Base-by-base conservation (phyloP, 1,140 invertebrate genomes). In the Colletes latitarsis region DNA sequence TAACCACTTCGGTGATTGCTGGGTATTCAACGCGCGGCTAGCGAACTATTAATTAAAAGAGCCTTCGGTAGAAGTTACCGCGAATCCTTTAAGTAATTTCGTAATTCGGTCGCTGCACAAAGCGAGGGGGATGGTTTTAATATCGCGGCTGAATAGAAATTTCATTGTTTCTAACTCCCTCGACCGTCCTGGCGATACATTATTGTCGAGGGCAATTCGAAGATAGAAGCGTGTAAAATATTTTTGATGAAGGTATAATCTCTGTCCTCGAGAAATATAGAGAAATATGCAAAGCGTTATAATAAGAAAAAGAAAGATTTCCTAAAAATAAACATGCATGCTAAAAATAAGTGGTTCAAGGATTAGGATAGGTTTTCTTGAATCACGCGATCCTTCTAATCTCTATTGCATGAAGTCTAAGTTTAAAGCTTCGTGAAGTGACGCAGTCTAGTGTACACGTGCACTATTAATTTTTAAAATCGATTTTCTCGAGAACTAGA, bases 21-120 rank as follows among this genome's bases (percentile, higher is more conserved):
- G 73, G 66, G 79, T 68, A 81, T 81, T 81, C 73, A 77, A 68
- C 73, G 79, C 66, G 46, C 52, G 63, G 43, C 72, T 19, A 62
- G 46, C 19, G 55, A 70, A 81, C 74, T 77, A 77, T 77, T 81
- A 81, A 81, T 81, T 81, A 81, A 77, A 81, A 67, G 64, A 77
- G 64, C 57, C 52, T 77, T 69, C 66, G 73, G 49, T 63, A 43
- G 57, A 69, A 81, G 73, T 77, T 81, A 46, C 15, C 72, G 46
- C 39, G 52, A 43, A 81, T 69, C 73, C 55, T 81, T 81, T 69
- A 69, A 77, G 79, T 81, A 81, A 81, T 81, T 76, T 76, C 63
- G 64, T 77, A 75, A 81, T 81, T 81, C 63, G 53, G 15, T 46
- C 72, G 78, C 67, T 55, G 55, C 72, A 21, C 77, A 66, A 80